Evolutionary conservation across 2,797 vertebrate genomes (phyloP), one percentile per base, ranked within the genome.

Genomic region (Scomberomorus guttatus): DNA sequence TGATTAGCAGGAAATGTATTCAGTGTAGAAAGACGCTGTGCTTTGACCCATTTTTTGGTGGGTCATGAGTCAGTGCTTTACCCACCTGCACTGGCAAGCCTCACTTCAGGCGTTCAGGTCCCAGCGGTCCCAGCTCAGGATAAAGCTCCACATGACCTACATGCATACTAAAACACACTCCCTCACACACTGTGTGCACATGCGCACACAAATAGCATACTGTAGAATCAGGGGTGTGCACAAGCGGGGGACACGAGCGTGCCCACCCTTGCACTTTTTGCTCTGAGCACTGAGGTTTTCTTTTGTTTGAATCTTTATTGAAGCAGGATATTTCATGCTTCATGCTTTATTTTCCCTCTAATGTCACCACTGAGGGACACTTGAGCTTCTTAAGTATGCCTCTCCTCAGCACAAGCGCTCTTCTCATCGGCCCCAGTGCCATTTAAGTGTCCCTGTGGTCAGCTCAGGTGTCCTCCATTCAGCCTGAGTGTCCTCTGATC

Each of bases 121-220:
- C 80, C 86, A 62, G 65, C 52, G 2, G 82, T 51, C 42, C 78
- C 9, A 6, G 72, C 73, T 87, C 73, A 74, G 79, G 77, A 81
- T 80, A 82, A 87, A 87, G 81, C 87, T 82, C 52, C 51, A 52
- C 85, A 84, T 91, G 87, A 84, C 90, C 90, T 79, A 90, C 72
- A 90, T 90, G 75, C 84, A 88, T 81, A 72, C 62, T 83, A 77
- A 51, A 17, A 64, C 15, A 44, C 32, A 52, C 60, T 37, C 54
- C 15, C 34, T 39, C 46, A 44, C 22, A 62, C 51, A 37, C n/a
- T 44, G n/a, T 14, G 14, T 55, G n/a, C 24, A 15, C 13, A 20
- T 20, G 10, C n/a, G 22, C 55, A 22, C 18, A 1, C 22, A 29
- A 44, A 54, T 7, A 56, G 63, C 58, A n/a, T 50, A 5, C 1